A percentile compares a stretch with the other conserved stretches of the same genome.
phyloP scores from a whole-genome alignment of 2,113 vertebrate species.

The Hipposideros armiger region DNA sequence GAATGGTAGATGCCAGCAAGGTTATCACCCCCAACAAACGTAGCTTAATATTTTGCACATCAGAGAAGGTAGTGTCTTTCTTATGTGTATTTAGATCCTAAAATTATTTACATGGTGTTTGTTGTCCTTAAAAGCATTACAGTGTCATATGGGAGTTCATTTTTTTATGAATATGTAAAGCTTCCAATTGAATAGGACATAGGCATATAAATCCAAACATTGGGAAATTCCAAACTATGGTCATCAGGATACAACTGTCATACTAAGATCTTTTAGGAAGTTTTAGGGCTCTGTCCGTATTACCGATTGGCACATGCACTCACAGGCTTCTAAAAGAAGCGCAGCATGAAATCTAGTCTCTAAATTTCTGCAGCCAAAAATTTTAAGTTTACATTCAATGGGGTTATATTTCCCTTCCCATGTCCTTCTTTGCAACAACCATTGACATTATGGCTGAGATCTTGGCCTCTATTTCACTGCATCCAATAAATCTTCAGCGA shows the following conservation, averaged over 20 bases:
- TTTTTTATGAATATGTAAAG: constrained; percentile 18
- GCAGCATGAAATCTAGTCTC: background rate
- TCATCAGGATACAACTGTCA: background rate
- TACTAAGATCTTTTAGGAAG: background rate
- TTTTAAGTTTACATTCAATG: background rate
- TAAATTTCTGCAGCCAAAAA: background rate
- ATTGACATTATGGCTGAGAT: constrained; percentile 16
- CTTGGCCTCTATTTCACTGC: constrained; percentile 46
- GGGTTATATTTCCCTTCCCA: background rate
- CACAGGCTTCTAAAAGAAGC: background rate
- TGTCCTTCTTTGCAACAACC: background rate
- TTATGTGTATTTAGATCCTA: background rate
- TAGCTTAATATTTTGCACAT: background rate
- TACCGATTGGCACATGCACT: background rate
- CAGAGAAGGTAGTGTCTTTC: constrained; percentile 14
- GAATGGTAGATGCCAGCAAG: constrained; percentile 26
- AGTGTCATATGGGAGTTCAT: background rate
- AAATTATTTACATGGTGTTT: constrained; percentile 44
- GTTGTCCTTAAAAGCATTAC: constrained; percentile 14
- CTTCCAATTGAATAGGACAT: background rate
- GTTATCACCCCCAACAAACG: constrained; percentile 16
- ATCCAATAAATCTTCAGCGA: constrained; percentile 65
- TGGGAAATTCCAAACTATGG: background rate
- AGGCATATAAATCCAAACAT: background rate
- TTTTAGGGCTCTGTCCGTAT: background rate